Conservation (phyloP, 1,140 invertebrate species). For the Camponotus pennsylvanicus region DNA sequence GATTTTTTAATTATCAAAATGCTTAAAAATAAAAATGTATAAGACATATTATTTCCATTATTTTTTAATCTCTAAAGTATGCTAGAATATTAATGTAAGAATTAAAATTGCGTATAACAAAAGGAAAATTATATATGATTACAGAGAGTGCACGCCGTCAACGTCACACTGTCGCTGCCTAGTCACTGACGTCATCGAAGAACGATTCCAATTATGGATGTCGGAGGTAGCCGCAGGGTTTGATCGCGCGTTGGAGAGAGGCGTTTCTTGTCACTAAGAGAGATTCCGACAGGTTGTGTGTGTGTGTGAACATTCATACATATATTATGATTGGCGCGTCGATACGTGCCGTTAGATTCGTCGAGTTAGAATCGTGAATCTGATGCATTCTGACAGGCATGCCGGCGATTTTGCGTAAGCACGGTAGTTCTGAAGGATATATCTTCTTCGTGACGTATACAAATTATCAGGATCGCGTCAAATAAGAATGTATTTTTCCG, state of each 20-base stretch:
- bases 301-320: conserved; percentile 77
- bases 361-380: conserved; percentile 71
- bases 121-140: not conserved
- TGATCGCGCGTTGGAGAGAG: conserved; percentile 71
- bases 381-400: conserved; percentile 76
- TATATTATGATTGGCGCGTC: conserved; percentile 81
- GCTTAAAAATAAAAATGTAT: not conserved
- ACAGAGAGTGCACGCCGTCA: not conserved
- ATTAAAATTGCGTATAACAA: not conserved
- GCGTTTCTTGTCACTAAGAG: conserved; percentile 79
- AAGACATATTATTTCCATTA: not conserved
- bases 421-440: not conserved
- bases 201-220: conserved; percentile 59
- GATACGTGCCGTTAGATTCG: conserved; percentile 79
- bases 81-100: not conserved
- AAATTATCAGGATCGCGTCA: conserved; percentile 6
- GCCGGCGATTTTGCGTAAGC: conserved; percentile 51
- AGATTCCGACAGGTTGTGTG: conserved; percentile 77
- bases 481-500: not conserved
- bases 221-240: conserved; percentile 67
- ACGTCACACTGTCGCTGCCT: too few species aligned
- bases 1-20: not conserved
- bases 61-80: conserved; percentile 4
- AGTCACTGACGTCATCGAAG: conserved; percentile 44
- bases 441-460: not conserved